Evolutionary conservation across 2,797 vertebrate genomes (phyloP).

Genomic region (Meriones psammophilus): DNA sequence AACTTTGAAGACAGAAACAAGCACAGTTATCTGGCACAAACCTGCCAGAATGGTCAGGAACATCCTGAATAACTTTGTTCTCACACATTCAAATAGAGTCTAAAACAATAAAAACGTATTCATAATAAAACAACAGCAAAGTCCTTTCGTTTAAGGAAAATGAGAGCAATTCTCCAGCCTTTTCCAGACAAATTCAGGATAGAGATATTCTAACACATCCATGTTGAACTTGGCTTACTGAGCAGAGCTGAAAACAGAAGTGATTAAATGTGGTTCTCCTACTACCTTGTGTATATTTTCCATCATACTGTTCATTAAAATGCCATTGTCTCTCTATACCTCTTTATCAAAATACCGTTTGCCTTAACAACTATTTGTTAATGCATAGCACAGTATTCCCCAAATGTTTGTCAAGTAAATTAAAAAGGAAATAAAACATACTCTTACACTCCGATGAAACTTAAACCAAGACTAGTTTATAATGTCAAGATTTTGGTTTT

Average conservation of each 20-base stretch:
- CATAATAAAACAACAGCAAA: background rate
- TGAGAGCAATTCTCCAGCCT: background rate
- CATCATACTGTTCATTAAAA: background rate
- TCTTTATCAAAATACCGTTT: background rate
- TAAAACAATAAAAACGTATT: slow-evolving; percentile 17
- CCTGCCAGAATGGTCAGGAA: background rate
- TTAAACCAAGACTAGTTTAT: background rate
- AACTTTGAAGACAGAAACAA: slow-evolving; percentile 29
- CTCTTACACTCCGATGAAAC: background rate
- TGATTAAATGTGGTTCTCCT: background rate
- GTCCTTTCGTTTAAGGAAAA: background rate
- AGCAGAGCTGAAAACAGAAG: background rate
- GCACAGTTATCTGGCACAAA: background rate
- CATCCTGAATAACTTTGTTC: background rate
- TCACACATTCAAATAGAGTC: background rate
- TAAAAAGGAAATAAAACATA: slow-evolving; percentile 3
- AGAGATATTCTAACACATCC: background rate
- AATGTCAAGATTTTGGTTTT: background rate
- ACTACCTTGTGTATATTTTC: background rate
- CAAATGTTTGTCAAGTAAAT: background rate
- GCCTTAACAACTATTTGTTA: background rate
- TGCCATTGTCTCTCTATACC: background rate
- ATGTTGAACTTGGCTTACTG: background rate
- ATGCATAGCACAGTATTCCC: background rate
- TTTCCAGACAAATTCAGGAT: background rate